phyloP scores from a whole-genome alignment of 2,113 vertebrate species.

The Dipodomys stephensi region DNA sequence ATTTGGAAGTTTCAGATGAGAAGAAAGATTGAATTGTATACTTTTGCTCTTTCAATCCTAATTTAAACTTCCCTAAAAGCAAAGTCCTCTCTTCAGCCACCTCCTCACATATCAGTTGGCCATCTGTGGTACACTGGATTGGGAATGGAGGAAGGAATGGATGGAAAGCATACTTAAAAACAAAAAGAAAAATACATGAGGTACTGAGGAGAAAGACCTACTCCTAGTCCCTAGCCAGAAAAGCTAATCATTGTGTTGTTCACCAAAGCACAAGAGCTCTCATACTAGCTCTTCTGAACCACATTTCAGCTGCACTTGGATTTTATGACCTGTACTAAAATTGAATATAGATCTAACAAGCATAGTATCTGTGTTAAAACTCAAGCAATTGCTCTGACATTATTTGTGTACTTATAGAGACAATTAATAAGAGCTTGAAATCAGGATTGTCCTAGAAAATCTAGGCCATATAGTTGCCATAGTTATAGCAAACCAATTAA shows the following conservation, averaged over 20 bases:
- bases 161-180: neutral
- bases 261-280: neutral
- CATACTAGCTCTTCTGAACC: neutral
- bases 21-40: neutral
- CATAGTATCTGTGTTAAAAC: constrained; percentile 59
- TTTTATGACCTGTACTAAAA: neutral
- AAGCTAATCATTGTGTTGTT: neutral
- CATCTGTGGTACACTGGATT: neutral
- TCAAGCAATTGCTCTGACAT: constrained; percentile 30
- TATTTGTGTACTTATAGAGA: constrained; percentile 69
- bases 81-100: neutral
- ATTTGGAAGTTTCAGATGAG: neutral
- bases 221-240: neutral
- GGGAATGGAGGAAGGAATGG: neutral
- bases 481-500: constrained; percentile 69
- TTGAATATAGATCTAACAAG: neutral
- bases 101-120: neutral
- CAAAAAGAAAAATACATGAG: neutral
- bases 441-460: constrained; percentile 68
- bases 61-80: neutral
- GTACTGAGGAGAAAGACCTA: neutral
- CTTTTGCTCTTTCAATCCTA: neutral
- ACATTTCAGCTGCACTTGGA: neutral
- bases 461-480: constrained; percentile 74
- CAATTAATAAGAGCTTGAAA: constrained; percentile 70